phyloP scores from a whole-genome alignment of 2,888 invertebrate genomes.

The Keiferia lycopersicella region DNA sequence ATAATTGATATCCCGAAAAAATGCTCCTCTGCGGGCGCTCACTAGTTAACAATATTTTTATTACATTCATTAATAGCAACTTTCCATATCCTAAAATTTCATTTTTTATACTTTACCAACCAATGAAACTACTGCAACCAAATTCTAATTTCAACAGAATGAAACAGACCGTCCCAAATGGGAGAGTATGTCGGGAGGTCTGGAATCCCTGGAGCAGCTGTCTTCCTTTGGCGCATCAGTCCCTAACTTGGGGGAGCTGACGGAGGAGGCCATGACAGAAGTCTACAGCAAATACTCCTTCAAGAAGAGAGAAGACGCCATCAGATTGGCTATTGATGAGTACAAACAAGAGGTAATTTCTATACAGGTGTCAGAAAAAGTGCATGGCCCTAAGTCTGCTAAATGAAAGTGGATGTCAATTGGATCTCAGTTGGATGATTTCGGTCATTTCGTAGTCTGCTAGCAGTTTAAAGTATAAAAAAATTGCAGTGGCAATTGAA shows the following conservation, averaged over 20 bases:
- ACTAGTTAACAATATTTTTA: too few relatives aligned
- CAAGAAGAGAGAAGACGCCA: constrained; percentile 61
- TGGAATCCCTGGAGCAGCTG: constrained; percentile 66
- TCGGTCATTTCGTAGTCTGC: too few relatives aligned
- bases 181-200: constrained; percentile 55
- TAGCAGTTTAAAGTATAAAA: too few relatives aligned
- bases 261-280: constrained; percentile 67
- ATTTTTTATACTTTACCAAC: too few relatives aligned
- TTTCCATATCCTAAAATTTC: too few relatives aligned
- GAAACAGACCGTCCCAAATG: constrained; percentile 50
- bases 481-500: too few relatives aligned
- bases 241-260: constrained; percentile 54
- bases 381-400: too few relatives aligned
- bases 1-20: too few relatives aligned
- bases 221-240: constrained; percentile 52
- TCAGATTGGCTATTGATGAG: constrained; percentile 63
- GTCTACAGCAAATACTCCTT: constrained; percentile 73
- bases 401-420: too few relatives aligned
- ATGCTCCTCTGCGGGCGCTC: too few relatives aligned
- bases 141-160: constrained; percentile 45
- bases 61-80: too few relatives aligned
- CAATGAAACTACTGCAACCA: not conserved
- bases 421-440: too few relatives aligned
- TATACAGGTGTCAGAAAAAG: not conserved
- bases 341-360: constrained; percentile 55